Evolutionary conservation across 2,797 vertebrate genomes (phyloP).

Genomic region (Choloepus didactylus): DNA sequence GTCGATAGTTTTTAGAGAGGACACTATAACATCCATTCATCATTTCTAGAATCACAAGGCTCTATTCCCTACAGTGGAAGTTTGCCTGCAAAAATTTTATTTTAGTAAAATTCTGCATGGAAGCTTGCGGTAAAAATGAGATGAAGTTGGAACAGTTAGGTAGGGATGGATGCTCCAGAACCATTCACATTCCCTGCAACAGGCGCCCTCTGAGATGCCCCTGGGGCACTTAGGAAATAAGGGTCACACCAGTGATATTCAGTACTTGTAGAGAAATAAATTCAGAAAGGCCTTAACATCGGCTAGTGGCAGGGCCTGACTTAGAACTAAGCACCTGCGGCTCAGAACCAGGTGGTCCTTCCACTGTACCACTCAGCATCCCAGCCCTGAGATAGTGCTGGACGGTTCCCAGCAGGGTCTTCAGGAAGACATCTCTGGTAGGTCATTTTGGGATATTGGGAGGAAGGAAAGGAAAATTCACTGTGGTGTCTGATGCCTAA

Average conservation of each 20-base stretch:
- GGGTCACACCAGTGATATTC: neutral
- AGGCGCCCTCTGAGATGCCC: neutral
- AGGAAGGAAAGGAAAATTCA: neutral
- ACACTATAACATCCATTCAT: neutral
- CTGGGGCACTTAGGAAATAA: neutral
- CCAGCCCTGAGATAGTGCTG: neutral
- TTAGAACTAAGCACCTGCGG: neutral
- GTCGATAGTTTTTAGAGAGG: neutral
- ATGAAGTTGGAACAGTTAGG: no score
- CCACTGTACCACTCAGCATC: no score
- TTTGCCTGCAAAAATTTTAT: neutral
- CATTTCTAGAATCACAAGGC: neutral
- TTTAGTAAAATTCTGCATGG: neutral
- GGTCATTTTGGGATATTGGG: neutral
- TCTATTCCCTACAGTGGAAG: neutral
- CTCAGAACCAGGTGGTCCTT: neutral
- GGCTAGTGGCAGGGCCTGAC: neutral
- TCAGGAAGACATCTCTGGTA: accelerated
- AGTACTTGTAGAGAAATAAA: neutral
- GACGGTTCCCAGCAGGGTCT: neutral
- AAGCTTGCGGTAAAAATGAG: neutral
- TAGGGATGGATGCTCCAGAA: neutral
- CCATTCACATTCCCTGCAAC: no score
- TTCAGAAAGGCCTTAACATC: neutral
- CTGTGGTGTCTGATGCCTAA: accelerated